phyloP scores from a whole-genome alignment of 2,797 vertebrate species.

The Lacerta bilineata region DNA sequence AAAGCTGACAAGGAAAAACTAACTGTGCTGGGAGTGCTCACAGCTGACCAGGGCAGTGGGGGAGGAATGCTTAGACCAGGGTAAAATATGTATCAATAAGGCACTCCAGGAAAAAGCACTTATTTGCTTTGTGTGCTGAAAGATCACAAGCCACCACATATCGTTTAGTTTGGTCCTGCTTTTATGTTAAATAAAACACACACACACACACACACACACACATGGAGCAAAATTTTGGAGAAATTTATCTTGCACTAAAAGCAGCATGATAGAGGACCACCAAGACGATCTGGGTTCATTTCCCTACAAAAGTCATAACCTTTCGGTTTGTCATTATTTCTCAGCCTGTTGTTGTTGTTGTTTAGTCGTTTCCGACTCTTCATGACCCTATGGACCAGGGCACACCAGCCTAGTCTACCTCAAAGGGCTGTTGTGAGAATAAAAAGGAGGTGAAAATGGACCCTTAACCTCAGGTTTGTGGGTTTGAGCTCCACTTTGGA shows the following conservation, averaged over 20 bases:
- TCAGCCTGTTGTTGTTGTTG: too few relatives aligned
- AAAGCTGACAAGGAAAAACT: conserved; percentile 36
- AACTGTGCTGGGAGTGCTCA: neutral
- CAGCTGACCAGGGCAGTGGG: neutral
- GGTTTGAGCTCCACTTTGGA: too few relatives aligned
- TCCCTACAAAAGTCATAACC: neutral
- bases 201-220: fast-evolving
- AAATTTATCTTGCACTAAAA: neutral
- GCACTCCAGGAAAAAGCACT: conserved; percentile 31
- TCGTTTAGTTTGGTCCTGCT: neutral
- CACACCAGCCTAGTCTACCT: too few relatives aligned
- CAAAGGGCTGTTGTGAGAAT: neutral
- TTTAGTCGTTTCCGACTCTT: too few relatives aligned
- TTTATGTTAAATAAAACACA: neutral
- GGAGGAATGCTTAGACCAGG: conserved; percentile 21
- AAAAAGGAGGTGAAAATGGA: neutral
- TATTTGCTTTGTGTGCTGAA: conserved; percentile 7
- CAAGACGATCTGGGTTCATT: neutral
- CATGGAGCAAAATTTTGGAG: conserved; percentile 12
- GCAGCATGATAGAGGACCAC: neutral
- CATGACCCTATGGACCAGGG: too few relatives aligned
- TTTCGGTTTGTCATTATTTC: neutral
- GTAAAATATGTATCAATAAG: conserved; percentile 25
- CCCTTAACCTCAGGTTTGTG: too few relatives aligned
- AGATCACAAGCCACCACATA: neutral